Evolutionary conservation across 2,797 vertebrate genomes (phyloP).

Genomic region (Holocentrus rufus): DNA sequence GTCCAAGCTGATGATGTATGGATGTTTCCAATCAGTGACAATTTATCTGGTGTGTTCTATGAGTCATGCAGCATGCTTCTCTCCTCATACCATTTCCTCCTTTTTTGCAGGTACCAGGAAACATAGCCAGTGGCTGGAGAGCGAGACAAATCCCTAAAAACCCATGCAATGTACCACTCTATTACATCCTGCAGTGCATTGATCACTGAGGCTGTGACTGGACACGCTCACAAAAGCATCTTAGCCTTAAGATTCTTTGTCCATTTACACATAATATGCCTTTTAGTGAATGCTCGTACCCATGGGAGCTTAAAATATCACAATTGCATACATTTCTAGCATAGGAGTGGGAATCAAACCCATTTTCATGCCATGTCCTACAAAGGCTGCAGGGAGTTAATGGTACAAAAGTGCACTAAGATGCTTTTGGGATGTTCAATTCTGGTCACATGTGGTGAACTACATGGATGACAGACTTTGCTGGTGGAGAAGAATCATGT

Average conservation of each 20-base stretch:
- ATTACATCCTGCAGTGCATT: slow-evolving; percentile 14
- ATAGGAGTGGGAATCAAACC: neutral
- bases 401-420: slow-evolving; percentile 4
- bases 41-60: too few relatives aligned
- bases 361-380: neutral
- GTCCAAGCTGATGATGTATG: too few relatives aligned
- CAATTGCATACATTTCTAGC: neutral
- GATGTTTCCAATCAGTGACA: too few relatives aligned
- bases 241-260: neutral
- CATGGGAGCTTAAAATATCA: neutral
- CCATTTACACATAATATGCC: neutral
- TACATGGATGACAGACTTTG: slow-evolving; percentile 25
- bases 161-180: slow-evolving; percentile 1
- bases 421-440: slow-evolving; percentile 43
- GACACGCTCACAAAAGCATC: slow-evolving; percentile 36
- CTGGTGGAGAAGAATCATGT: slow-evolving; percentile 26
- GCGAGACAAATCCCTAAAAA: slow-evolving; percentile 12
- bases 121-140: slow-evolving; percentile 33
- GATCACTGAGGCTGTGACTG: slow-evolving; percentile 23
- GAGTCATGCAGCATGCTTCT: neutral
- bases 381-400: slow-evolving; percentile 17
- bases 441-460: slow-evolving; percentile 18
- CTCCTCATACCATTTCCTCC: neutral
- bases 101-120: slow-evolving; percentile 60
- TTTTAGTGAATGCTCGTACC: neutral